phyloP scores from a whole-genome alignment of 1,140 invertebrate species.

The Harpegnathos saltator region DNA sequence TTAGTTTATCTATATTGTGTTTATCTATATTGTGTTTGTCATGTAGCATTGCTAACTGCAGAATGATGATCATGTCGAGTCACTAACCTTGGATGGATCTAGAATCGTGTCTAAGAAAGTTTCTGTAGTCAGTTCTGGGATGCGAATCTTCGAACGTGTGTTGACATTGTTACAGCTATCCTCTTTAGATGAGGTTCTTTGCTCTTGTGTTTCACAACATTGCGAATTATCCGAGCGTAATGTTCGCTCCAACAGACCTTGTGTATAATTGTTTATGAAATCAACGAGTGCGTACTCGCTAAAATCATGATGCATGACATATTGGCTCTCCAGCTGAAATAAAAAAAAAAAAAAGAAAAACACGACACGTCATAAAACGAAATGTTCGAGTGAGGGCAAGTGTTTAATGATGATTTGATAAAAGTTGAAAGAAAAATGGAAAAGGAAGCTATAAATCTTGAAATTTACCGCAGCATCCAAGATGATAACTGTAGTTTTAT shows the following conservation, averaged over 20 bases:
- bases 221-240: constrained; percentile 81
- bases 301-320: constrained; percentile 88
- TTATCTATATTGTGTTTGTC: not conserved
- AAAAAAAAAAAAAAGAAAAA: constrained; percentile 62
- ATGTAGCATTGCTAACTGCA: not conserved
- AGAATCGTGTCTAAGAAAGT: constrained; percentile 85
- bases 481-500: constrained; percentile 90
- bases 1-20: constrained; percentile 68
- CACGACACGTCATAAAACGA: not conserved
- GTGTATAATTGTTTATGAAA: constrained; percentile 89
- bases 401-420: not conserved
- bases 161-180: constrained; percentile 70
- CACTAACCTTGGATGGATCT: constrained; percentile 78
- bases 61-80: not conserved
- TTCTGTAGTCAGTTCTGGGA: constrained; percentile 87
- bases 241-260: constrained; percentile 86
- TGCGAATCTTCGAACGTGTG: constrained; percentile 79
- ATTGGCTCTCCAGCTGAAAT: constrained; percentile 90
- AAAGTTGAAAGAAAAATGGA: no score
- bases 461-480: constrained; percentile 89
- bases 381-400: not conserved
- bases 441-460: not conserved
- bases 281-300: constrained; percentile 86
- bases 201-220: constrained; percentile 68
- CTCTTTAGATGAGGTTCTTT: constrained; percentile 62